Evolutionary conservation across 2,113 vertebrate species (phyloP), one percentile per base, ranked within the genome.

Genomic region (Empidonax traillii): DNA sequence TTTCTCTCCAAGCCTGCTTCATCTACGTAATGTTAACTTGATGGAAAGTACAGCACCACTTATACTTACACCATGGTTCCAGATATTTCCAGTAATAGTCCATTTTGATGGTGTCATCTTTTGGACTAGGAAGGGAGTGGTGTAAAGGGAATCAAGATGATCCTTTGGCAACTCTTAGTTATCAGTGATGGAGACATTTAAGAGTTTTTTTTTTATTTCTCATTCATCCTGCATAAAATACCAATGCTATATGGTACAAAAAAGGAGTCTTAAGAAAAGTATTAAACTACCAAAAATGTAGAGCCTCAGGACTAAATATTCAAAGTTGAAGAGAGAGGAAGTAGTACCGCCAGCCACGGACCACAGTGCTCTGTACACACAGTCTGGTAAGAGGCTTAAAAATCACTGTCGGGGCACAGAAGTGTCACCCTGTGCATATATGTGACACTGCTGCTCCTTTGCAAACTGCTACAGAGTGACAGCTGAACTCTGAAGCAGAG

Each of bases 331-430:
- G 21, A 46, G 56, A 74, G 47, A 74, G 33, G 51, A 83, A 88
- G 31, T 0, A 49, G 67, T 14, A 71, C 65, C 0, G 0, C 31
- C 83, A 89, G 76, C 76, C 73, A 71, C 0, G 0, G 59, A 71
- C 21, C 27, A 85, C 49, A 81, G 76, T 1, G 3, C 47, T 71
- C 46, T 59, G 61, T 30, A 72, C 51, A 87, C 61, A 73, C 19
- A 84, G 47, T 27, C 65, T 30, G 68, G 24, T 52, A 94, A 94
- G 55, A 67, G 31, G 31, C 52, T 84, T 76, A 51, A 59, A 87
- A 74, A 47, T n/a, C 53, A 33, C 43, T 22, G 20, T 19, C 1
- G 6, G n/a, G 43, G 43, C 55, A 71, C 71, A 74, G 16, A 61
- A 62, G 58, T 59, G 51, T 62, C 78, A 85, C 35, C 51, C 71